Evolutionary conservation across 2,888 invertebrate genomes (phyloP), one percentile per base, ranked within the genome.

Genomic region (Theristus sp.): DNA sequence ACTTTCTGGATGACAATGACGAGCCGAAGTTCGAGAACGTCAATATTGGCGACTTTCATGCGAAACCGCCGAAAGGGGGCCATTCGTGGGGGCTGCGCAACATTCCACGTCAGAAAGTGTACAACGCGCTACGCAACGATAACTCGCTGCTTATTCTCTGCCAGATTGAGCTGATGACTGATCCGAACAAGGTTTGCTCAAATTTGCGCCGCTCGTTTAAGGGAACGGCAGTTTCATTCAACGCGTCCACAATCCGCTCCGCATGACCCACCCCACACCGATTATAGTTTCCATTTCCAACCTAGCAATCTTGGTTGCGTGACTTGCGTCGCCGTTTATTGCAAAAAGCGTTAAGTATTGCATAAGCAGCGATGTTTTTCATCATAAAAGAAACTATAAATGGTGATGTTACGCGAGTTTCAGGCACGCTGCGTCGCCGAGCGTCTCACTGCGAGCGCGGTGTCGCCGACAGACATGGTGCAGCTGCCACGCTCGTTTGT

Each of bases 61-160:
- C 72, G 1, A 72, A 72, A 62, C 72, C 72, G 28, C 67, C 69
- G 24, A 73, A 73, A 64, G 70, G 72, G 24, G 72, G 71, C 10
- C 72, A 72, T 62, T 71, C 71, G 6, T 73, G 73, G 73, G 73
- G 73, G 1, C 64, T 73, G 25, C 64, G 73, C 6, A 73, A 73
- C 60, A 72, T 73, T 56, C 73, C 73, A 1, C 67, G 66, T 38
- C 61, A 61, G 10, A 72, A 73, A 62, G 71, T 71, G 25, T 64
- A 64, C 38, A 67, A 67, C 60, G 66, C 70, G 56, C 66, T 73
- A 25, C 65, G 71, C 3, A 38, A 61, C 22, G 72, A 73, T 61
- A 65, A 67, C 25, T 71, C 73, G 2, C 64, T 73, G n/a, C 67
- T 70, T 24, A 70, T 73, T 17, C 66, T 70, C 22, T 73, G 73